Conservation (phyloP, 1,140 invertebrate genomes). For the Idris sp. region DNA sequence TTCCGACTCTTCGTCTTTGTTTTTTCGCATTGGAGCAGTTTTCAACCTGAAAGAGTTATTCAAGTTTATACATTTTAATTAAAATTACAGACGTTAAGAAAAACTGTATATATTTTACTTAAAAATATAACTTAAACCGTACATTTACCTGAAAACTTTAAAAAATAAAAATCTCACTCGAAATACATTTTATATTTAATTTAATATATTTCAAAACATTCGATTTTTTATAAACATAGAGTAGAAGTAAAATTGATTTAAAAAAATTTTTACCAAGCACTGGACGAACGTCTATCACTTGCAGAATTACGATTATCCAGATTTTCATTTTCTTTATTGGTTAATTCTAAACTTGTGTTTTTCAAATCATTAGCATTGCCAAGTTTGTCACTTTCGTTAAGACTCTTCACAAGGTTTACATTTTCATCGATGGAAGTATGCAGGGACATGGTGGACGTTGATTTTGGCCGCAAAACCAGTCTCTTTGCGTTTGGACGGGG, state of each 20-base stretch:
- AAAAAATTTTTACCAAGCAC: slow-evolving; percentile 63
- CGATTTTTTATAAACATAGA: no score
- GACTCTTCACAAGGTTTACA: slow-evolving; percentile 36
- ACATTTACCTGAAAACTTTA: no score
- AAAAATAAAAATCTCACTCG: no score
- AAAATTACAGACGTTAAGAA: no score
- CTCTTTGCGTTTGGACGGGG: slow-evolving; percentile 82
- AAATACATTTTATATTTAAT: no score
- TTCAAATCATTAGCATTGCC: slow-evolving; percentile 31
- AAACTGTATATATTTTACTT: slow-evolving; percentile 1
- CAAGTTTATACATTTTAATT: no score
- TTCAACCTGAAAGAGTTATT: slow-evolving; percentile 59
- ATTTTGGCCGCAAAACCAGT: slow-evolving; percentile 79
- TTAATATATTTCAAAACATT: neutral
- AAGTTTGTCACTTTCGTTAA: slow-evolving; percentile 32
- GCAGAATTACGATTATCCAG: slow-evolving; percentile 50
- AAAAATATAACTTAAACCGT: no score
- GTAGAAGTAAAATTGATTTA: no score
- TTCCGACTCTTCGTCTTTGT: slow-evolving; percentile 29
- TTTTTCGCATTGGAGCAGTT: slow-evolving; percentile 54
- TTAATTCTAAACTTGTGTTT: slow-evolving; percentile 33
- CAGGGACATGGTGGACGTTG: slow-evolving; percentile 34
- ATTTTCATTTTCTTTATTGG: slow-evolving; percentile 70
- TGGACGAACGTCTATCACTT: slow-evolving; percentile 68
- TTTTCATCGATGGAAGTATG: slow-evolving; percentile 57